Base-by-base conservation (phyloP, 2,888 invertebrate species). In the Galeopsomyia nigrocyanea region DNA sequence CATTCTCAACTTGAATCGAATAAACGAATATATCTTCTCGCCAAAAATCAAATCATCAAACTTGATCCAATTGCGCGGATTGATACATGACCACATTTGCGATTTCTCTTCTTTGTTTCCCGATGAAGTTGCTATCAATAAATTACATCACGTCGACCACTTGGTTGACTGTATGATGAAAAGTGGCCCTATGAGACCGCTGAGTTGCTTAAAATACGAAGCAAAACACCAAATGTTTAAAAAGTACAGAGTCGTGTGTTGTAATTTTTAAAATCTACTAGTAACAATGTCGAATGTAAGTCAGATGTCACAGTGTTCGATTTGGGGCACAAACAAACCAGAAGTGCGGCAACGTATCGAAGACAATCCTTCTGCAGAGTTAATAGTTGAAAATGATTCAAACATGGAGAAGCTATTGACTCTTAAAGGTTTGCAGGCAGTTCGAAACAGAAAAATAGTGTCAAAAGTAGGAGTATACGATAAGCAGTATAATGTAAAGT, bases 31-130 rank as follows among this genome's bases (percentile, higher is more conserved):
- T 16, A 51, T 17, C 51, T 10, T 51, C 53, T 69, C 75, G 1
- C 75, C 75, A 19, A 69, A 67, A 66, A 1, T 66, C 6, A 2
- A 2, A 16, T 49, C 49, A 5, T 57, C 57, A 0, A 62, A 46
- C 22, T n/a, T 61, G 55, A 19, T 55, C 17, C 55, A 51, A 5
- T n/a, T 51, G 51, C 51, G n/a, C 51, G 14, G n/a, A 14, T 14
- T 51, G 16, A 51, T 51, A 10, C 13, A 16, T 6, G 9, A 51
- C n/a, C 51, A 51, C n/a, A 10, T 10, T 14, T 14, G n/a, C 13
- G 14, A 51, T n/a, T 16, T 51, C 51, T n/a, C 16, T 16, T 6
- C 9, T n/a, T n/a, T 51, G n/a, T 55, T 55, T 19, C 21, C 55
- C 3, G 6, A 17, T 19, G 55, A 5, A 55, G 21, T 21, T 2